Percentiles rank a stretch among this genome's conserved stretches.
These are phyloP conservation scores for Liposcelis brunnea DNA, from an alignment of 2,888 invertebrate genomes.

Conservation along the genomic window DNA sequence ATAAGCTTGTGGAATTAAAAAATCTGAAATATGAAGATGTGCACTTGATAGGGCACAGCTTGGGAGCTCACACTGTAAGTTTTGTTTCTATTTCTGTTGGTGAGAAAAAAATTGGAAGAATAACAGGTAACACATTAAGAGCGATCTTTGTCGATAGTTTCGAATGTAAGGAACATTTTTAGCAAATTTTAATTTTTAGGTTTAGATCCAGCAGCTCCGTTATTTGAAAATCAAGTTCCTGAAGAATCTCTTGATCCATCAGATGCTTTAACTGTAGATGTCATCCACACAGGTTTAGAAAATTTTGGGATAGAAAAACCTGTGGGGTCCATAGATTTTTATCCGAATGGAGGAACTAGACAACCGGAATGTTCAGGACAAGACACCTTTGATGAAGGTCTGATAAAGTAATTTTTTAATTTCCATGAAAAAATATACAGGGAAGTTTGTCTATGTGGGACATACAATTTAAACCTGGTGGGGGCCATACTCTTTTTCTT, in stretches of 20 bases:
- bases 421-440: no score
- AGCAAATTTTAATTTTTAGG: no score
- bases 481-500: neutral
- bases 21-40: neutral
- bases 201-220: neutral
- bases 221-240: neutral
- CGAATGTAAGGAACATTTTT: no score
- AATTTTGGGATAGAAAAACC: neutral
- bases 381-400: no score
- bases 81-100: neutral
- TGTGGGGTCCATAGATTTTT: neutral
- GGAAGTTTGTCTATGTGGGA: no score
- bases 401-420: no score
- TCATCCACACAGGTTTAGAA: neutral
- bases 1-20: no score
- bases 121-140: no score
- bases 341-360: neutral
- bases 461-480: neutral
- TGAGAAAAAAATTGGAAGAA: no score
- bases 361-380: neutral
- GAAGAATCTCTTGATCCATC: neutral
- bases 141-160: no score
- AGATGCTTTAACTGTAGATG: neutral
- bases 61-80: neutral
- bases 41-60: conserved; percentile 3